These are phyloP conservation scores for Teleogryllus occipitalis DNA, from an alignment of 1,140 invertebrate species.

Conservation along the genomic window DNA sequence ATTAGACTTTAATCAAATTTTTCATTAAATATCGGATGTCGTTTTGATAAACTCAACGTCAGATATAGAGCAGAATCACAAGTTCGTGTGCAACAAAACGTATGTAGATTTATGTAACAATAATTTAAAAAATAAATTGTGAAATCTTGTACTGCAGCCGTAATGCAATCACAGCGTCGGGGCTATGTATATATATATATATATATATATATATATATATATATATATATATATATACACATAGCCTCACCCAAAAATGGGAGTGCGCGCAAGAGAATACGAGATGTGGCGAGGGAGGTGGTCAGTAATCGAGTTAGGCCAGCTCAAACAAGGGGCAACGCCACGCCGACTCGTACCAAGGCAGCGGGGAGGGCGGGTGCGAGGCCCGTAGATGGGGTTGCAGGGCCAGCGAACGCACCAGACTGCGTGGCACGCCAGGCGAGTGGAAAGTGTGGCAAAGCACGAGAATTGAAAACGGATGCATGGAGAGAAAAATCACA, in stretches of 20 bases:
- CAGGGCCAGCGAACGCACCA: not conserved
- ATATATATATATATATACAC: too few species aligned
- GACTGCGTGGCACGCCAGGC: not conserved
- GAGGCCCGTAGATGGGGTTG: not conserved
- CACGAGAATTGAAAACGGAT: too few species aligned
- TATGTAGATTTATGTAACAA: not conserved
- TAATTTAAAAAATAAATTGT: not conserved
- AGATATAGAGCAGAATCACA: not conserved
- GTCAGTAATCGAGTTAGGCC: not conserved
- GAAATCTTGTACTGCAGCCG: not conserved
- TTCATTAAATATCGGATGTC: not conserved
- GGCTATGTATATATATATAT: not conserved
- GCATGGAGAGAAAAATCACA: too few species aligned
- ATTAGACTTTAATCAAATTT: not conserved
- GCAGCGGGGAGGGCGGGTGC: too few species aligned
- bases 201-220: too few species aligned
- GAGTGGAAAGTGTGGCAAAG: too few species aligned
- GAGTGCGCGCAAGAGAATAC: not conserved
- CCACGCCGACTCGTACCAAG: not conserved
- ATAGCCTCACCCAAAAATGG: not conserved
- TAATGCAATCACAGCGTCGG: not conserved
- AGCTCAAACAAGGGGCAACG: not conserved
- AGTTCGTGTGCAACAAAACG: not conserved
- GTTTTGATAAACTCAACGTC: slow-evolving; percentile 1
- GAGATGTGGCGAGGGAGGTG: not conserved